Percentiles rank a stretch among this genome's conserved stretches.
Evolutionary conservation across 1,140 invertebrate genomes (phyloP).

Genomic region (Bombus ignitus): DNA sequence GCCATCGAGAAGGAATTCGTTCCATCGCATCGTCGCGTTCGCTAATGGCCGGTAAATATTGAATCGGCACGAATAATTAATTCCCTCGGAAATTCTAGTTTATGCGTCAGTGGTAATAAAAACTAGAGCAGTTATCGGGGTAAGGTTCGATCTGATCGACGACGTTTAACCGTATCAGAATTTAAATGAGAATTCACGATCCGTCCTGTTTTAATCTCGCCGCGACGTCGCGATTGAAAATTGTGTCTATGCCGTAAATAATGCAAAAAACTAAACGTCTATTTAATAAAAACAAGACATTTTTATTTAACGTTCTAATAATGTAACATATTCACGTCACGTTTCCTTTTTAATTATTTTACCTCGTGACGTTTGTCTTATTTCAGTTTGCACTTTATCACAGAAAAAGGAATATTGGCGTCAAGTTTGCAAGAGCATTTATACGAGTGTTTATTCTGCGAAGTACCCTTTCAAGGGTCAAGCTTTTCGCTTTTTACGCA

Average conservation of each 20-base stretch:
- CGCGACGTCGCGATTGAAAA: too few species aligned
- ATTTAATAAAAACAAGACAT: neutral
- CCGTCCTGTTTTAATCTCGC: too few species aligned
- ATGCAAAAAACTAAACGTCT: too few species aligned
- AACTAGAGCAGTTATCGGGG: neutral
- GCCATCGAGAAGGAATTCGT: neutral
- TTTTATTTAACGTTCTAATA: neutral
- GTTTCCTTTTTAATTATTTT: neutral
- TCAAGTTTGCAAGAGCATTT: neutral
- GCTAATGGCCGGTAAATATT: slow-evolving; percentile 32
- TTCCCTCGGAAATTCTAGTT: slow-evolving; percentile 7
- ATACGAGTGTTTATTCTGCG: neutral
- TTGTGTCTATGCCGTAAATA: too few species aligned
- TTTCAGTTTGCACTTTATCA: neutral
- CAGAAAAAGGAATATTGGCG: neutral
- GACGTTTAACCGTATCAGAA: neutral
- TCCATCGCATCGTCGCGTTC: neutral
- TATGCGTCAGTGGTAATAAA: neutral
- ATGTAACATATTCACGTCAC: too few species aligned
- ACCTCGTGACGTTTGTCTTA: neutral
- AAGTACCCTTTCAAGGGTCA: neutral
- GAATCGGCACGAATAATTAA: slow-evolving; percentile 26
- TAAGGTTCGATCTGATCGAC: neutral
- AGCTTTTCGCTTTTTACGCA: neutral
- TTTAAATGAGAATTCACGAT: neutral